Evolutionary conservation across 2,888 invertebrate genomes (phyloP), one percentile per base, ranked within the genome.

Genomic region (Tipula vernalis): DNA sequence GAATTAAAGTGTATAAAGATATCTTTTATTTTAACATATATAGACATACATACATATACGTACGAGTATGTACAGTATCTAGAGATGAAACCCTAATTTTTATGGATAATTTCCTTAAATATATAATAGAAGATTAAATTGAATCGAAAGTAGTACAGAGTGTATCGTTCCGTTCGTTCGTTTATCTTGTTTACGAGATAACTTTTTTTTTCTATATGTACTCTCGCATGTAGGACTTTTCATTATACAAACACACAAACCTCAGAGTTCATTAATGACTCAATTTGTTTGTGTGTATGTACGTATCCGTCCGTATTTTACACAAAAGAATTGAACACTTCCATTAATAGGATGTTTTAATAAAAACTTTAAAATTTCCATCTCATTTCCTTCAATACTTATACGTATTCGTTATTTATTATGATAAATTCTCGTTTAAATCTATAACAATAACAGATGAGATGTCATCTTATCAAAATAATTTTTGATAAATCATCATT

Each of bases 71-170:
- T 51, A 15, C n/a, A 51, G 51, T 51, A 51, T 51, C n/a, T 51
- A 51, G 51, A n/a, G 51, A 51, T 71, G 71, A 71, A 71, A 71
- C 71, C 71, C 71, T 71, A 71, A 71, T 71, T 71, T 71, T 71
- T 71, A 71, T 71, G 71, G 71, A 71, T 71, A 71, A 71, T 71
- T 71, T 71, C 71, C 71, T 71, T 71, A 71, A 71, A 71, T 71
- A 71, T 71, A 71, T 71, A 71, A 18, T 71, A 71, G 8, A 71
- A 71, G 71, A 71, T 71, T 71, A 71, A 71, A 71, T 71, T 71
- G 71, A 71, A 71, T 71, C 28, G 28, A 71, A 71, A 71, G 39
- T 39, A 39, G 39, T 39, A 39, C 6, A 39, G 5, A 39, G 39
- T 39, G 71, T 28, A 28, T 71, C 18, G 28, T 71, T 28, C 8